Evolutionary conservation across 2,113 vertebrate species (phyloP).

Genomic region (Pseudopipra pipra): DNA sequence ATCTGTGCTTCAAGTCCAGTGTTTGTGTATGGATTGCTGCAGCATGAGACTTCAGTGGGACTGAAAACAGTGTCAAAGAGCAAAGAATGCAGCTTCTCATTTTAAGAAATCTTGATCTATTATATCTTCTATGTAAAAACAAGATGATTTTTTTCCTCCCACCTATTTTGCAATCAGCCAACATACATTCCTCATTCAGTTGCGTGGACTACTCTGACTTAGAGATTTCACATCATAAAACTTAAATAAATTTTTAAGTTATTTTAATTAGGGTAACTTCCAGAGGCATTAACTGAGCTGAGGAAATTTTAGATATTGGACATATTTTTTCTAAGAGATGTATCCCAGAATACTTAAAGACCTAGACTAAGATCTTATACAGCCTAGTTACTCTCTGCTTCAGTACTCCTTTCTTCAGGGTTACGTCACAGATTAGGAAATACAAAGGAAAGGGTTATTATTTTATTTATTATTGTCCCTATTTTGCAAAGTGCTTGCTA

Average conservation of each 20-base stretch:
- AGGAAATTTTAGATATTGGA: background rate
- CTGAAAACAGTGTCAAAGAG: background rate
- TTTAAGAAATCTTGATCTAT: background rate
- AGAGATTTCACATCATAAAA: background rate
- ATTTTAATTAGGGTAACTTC: background rate
- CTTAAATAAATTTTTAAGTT: background rate
- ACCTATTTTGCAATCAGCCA: background rate
- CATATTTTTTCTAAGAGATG: background rate
- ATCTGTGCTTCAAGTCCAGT: background rate
- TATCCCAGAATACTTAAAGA: background rate
- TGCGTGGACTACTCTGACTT: background rate
- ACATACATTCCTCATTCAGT: background rate
- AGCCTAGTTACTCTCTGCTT: background rate
- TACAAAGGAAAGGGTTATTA: background rate
- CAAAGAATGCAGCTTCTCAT: background rate
- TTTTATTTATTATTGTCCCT: background rate
- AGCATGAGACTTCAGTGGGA: background rate
- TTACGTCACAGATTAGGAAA: background rate
- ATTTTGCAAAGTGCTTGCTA: background rate
- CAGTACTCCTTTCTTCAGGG: background rate
- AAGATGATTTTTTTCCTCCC: background rate
- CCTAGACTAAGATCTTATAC: background rate
- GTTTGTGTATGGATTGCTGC: background rate
- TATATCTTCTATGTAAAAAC: background rate
- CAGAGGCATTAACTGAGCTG: background rate